Conservation (phyloP, 2,113 vertebrate species). For the Dicrurus megarhynchus region DNA sequence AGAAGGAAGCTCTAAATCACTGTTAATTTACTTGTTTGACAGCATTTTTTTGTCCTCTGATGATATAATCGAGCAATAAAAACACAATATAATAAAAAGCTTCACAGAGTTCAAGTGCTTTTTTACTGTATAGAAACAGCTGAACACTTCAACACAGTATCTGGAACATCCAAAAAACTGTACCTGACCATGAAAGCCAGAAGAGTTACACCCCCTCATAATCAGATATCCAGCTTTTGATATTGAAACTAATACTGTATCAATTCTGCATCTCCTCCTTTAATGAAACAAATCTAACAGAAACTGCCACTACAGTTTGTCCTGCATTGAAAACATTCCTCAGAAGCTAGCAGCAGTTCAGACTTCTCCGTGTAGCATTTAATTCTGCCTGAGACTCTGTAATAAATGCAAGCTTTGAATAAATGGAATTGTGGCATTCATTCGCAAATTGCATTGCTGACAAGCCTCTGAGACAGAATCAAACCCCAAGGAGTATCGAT, state of each 20-base stretch:
- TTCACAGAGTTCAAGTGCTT: neutral
- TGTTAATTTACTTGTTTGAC: conserved; percentile 31
- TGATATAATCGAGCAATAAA: conserved; percentile 1
- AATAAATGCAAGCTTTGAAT: conserved; percentile 1
- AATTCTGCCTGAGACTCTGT: neutral
- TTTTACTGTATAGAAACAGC: neutral
- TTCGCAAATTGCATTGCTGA: neutral
- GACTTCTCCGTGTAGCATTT: neutral
- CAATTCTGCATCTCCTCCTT: neutral
- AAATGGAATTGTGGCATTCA: neutral
- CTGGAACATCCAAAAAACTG: neutral
- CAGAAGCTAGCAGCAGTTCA: neutral
- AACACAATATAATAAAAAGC: neutral
- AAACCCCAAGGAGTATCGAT: neutral
- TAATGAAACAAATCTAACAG: neutral
- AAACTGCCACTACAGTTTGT: neutral
- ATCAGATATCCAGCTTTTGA: neutral
- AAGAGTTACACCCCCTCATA: neutral
- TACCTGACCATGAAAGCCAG: neutral
- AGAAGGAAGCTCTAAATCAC: conserved; percentile 14
- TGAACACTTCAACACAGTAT: neutral
- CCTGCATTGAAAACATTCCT: neutral
- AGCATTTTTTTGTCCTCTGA: neutral
- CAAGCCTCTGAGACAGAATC: neutral
- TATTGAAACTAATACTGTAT: neutral